Conservation (phyloP, 2,888 invertebrate species). For the Quadroppia sp. region DNA sequence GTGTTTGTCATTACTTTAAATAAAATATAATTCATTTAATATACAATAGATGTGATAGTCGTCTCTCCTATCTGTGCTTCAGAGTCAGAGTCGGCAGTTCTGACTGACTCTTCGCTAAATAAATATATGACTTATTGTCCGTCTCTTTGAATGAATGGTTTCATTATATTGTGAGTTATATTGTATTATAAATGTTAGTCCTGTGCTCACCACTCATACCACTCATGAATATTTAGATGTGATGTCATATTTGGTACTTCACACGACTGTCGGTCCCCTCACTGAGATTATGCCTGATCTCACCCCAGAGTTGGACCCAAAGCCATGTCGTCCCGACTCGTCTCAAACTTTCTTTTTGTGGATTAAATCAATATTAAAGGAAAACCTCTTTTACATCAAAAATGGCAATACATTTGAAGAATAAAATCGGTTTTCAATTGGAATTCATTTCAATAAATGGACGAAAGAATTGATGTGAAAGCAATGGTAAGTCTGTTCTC, state of each 20-base stretch:
- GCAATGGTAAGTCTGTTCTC: not conserved
- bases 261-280: not conserved
- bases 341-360: not conserved
- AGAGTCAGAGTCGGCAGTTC: not conserved
- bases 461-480: not conserved
- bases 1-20: conserved; percentile 20
- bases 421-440: no score
- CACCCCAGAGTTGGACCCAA: not conserved
- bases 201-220: conserved; percentile 26
- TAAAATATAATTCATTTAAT: conserved; percentile 24
- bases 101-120: not conserved
- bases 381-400: not conserved
- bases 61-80: no score
- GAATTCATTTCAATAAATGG: not conserved
- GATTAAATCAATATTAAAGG: not conserved
- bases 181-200: conserved; percentile 18
- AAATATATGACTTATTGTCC: conserved; percentile 1
- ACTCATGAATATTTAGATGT: conserved; percentile 20
- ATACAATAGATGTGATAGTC: conserved; percentile 5
- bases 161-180: conserved; percentile 21
- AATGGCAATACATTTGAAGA: no score
- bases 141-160: not conserved
- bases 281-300: not conserved
- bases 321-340: not conserved
- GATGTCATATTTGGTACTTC: conserved; percentile 1